phyloP scores from a whole-genome alignment of 2,113 vertebrate species.

The Bujurquina vittata region DNA sequence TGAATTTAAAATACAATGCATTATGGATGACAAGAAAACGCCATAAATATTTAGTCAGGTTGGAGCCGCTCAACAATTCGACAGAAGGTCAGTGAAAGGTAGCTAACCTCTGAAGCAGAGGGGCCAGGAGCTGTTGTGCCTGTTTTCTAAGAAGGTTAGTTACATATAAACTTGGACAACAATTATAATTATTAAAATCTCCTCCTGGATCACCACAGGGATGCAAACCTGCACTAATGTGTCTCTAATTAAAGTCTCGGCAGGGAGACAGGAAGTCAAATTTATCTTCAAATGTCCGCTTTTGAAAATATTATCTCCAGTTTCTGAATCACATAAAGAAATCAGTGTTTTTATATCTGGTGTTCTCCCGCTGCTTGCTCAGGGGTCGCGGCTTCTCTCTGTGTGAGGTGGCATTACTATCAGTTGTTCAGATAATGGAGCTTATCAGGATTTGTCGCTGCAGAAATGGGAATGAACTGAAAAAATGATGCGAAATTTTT shows the following conservation, averaged over 20 bases:
- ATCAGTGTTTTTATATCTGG: not conserved
- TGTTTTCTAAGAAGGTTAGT: not conserved
- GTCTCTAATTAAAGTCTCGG: conserved; percentile 8
- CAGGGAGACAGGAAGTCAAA: not conserved
- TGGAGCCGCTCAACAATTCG: conserved; percentile 1
- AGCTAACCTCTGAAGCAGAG: not conserved
- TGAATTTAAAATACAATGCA: not conserved
- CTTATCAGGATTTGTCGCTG: not conserved
- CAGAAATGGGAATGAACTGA: not conserved
- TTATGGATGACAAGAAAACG: not conserved
- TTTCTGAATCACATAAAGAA: not conserved
- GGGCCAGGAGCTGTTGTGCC: not conserved
- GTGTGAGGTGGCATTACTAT: not conserved
- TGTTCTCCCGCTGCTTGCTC: not conserved
- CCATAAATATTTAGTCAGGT: conserved; percentile 2
- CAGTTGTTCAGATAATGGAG: not conserved
- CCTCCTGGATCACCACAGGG: not conserved
- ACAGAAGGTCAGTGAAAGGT: conserved; percentile 19
- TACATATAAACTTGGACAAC: not conserved
- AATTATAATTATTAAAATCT: not conserved
- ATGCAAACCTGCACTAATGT: conserved; percentile 8
- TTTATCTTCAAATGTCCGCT: not conserved
- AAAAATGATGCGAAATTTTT: not conserved
- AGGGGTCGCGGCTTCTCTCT: not conserved
- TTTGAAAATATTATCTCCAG: not conserved